Evolutionary conservation across 2,113 vertebrate genomes (phyloP), one percentile per base, ranked within the genome.

Genomic region (Perca schrenkii): DNA sequence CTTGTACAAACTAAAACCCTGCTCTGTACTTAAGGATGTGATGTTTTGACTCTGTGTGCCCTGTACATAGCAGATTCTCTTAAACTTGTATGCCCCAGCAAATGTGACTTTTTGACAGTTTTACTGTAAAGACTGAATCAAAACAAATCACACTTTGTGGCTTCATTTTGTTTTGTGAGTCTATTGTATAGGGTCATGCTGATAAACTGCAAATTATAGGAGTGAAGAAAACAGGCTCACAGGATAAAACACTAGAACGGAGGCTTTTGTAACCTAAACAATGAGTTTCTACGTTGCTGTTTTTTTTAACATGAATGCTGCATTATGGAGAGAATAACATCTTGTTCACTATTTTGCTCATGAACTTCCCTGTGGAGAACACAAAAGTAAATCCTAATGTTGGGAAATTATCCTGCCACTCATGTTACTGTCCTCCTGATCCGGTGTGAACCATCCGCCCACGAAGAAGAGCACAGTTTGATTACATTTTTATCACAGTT

Each of bases 401-500:
- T 36, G 8, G 25, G 4, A 28, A 68, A 62, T 68, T 16, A 68
- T 83, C 53, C 69, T 47, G 62, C 46, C 53, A 17, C 49, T 70
- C 40, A 50, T 36, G 47, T 63, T n/a, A 11, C 3, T 4, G 8
- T 62, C 46, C 2, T 22, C 66, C 11, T 49, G 10, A 12, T 61
- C 17, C 50, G 1, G 25, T 1, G 2, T 47, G 15, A 25, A n/a
- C 36, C 8, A 43, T 6, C 21, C 16, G 0, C 31, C 50, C 50
- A 19, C 58, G 2, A 15, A 49, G 36, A 19, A 49, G 36, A 46
- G 62, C 34, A 54, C 14, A 17, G 6, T 46, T 14, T 8, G 25
- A 40, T 66, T 36, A 47, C n/a, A 22, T 60, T 47, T 66, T 72
- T 61, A 28, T 34, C 31, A 49, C 66, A 64, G 3, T 54, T 73